These are phyloP conservation scores for Aethina tumida DNA, from an alignment of 1,140 invertebrate genomes.

Conservation along the genomic window DNA sequence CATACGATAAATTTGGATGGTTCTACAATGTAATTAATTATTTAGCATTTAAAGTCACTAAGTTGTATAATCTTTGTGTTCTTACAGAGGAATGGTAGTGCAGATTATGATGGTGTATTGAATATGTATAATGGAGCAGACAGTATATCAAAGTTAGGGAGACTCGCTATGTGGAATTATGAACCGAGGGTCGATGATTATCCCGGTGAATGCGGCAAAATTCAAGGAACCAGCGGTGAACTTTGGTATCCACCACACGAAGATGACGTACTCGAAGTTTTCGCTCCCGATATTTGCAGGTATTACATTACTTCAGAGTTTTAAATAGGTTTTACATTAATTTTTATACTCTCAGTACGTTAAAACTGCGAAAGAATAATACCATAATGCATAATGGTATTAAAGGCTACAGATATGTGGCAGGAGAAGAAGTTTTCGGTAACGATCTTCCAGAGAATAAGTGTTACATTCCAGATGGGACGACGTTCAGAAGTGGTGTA, in stretches of 20 bases:
- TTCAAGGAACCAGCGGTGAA: constrained; percentile 65
- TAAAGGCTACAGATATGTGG: constrained; percentile 48
- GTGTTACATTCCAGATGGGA: constrained; percentile 41
- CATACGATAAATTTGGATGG: constrained; percentile 66
- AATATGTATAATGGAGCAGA: constrained; percentile 60
- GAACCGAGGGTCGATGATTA: constrained; percentile 45
- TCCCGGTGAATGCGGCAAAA: constrained; percentile 46
- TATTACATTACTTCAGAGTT: constrained; percentile 17
- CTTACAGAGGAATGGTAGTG: constrained; percentile 54
- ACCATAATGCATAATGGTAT: constrained; percentile 37
- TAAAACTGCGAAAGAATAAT: constrained; percentile 18
- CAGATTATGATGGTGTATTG: constrained; percentile 61
- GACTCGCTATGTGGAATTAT: constrained; percentile 57
- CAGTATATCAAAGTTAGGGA: constrained; percentile 52
- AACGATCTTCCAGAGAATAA: constrained; percentile 51
- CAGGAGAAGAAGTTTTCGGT: constrained; percentile 50
- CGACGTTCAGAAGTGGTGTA: constrained; percentile 40
- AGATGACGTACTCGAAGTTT: constrained; percentile 46
- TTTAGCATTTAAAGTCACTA: neutral
- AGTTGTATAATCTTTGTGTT: constrained; percentile 1
- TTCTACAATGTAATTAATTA: constrained; percentile 49
- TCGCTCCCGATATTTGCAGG: constrained; percentile 62
- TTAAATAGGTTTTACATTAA: neutral
- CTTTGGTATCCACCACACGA: constrained; percentile 59
- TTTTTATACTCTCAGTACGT: constrained; percentile 14